These are phyloP conservation scores for Ophiothrix spiculata DNA, from an alignment of 35 echinoderm and acorn worm genomes.

Conservation along the genomic window DNA sequence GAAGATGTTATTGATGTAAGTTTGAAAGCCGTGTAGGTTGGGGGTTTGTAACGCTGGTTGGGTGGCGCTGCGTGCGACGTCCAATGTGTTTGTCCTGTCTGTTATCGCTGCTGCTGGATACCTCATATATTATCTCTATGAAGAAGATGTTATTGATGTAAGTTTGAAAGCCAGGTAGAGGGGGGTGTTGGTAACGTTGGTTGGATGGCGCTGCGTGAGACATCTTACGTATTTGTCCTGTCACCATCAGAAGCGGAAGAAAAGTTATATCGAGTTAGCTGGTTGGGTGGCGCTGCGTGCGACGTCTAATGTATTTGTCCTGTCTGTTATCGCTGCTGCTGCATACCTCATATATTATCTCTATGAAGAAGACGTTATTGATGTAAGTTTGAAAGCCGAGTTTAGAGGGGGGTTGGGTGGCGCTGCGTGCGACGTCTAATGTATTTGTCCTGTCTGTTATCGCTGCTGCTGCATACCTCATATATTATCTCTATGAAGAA, in stretches of 20 bases:
- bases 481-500: too few species aligned
- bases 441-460: too few species aligned
- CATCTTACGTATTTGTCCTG: slow-evolving; percentile 63
- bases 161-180: too few species aligned
- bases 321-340: slow-evolving; percentile 69
- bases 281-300: slow-evolving; percentile 44
- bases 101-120: slow-evolving; percentile 75
- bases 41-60: too few species aligned
- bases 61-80: slow-evolving; percentile 48
- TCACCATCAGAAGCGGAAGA: slow-evolving; percentile 9
- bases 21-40: not conserved
- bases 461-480: too few species aligned
- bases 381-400: not conserved
- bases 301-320: slow-evolving; percentile 67
- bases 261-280: not conserved
- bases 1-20: too few species aligned
- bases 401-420: not conserved
- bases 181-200: too few species aligned
- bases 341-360: slow-evolving; percentile 57
- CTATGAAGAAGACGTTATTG: not conserved
- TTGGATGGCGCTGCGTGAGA: slow-evolving; percentile 40
- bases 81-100: slow-evolving; percentile 69
- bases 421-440: too few species aligned
- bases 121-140: slow-evolving; percentile 40
- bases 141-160: not conserved